Base-by-base conservation (phyloP, 1,140 invertebrate species). In the Drosophila fuyamai region DNA sequence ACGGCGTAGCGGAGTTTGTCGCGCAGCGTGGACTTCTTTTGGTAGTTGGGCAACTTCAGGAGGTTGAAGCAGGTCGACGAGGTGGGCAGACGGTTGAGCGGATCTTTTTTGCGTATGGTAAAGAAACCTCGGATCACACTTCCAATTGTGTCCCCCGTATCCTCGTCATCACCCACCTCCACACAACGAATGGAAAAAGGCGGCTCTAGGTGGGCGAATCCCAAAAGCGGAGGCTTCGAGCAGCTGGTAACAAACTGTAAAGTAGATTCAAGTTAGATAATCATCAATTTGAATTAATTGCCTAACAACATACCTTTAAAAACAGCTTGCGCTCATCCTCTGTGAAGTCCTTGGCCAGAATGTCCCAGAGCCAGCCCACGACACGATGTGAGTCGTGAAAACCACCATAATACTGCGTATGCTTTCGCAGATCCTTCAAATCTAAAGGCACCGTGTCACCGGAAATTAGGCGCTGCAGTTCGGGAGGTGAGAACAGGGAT, bases 31-130 rank as follows among this genome's bases (percentile, higher is more conserved):
- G 96, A 96, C 91, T 98, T 98, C 92, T 98, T 98, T 91, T 98
- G 98, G 93, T 99, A 99, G 93, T 99, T 99, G 56, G 99, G 99
- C 80, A 99, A 93, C 92, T 99, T 99, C 12, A 99, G 94, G 29
- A 99, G 94, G 94, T 99, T 99, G 93, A 99, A 99, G 92, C 99
- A 99, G 0, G 99, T 99, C 0, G 99, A 99, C 0, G 98, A 99
- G 0, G 99, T 99, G 27, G 99, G 99, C 38, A 99, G 94, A 35
- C 99, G 95, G 92, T 98, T 97, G 51, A 98, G 96, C 0, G 98
- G 98, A 93, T 99, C 98, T 90, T 97, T 97, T 91, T 98, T 98
- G 36, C 97, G 94, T 81, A 99, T 98, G 29, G 98, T 99, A 83
- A 99, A 98, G 93, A 99, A 99, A 50, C 98, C 99, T 67, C 99